phyloP scores from a whole-genome alignment of 2,888 invertebrate genomes.

The Parnassius apollo region DNA sequence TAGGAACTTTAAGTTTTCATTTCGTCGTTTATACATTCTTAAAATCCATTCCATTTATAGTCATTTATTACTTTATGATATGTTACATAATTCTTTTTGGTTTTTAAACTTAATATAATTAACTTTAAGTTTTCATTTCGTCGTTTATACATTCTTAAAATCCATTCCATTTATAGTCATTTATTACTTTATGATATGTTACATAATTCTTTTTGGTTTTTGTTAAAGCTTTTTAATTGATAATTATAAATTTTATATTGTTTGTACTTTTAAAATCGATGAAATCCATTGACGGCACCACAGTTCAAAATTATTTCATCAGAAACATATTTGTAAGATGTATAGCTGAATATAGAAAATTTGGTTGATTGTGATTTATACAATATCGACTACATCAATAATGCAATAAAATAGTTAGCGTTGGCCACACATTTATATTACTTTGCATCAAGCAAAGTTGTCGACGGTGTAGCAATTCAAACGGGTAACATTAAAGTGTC shows the following conservation, averaged over 20 bases:
- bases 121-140: slow-evolving; percentile 8
- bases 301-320: slow-evolving; percentile 52
- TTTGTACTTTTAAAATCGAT: slow-evolving; percentile 20
- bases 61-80: slow-evolving; percentile 29
- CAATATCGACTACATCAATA: slow-evolving; percentile 12
- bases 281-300: slow-evolving; percentile 42
- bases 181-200: slow-evolving; percentile 30
- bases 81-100: slow-evolving; percentile 22
- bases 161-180: slow-evolving; percentile 42
- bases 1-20: slow-evolving; percentile 12
- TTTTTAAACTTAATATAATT: too few species aligned
- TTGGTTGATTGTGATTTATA: slow-evolving; percentile 12
- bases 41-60: slow-evolving; percentile 42
- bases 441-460: neutral
- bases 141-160: slow-evolving; percentile 25
- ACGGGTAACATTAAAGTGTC: slow-evolving; percentile 18
- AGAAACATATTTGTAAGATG: slow-evolving; percentile 32
- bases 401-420: neutral
- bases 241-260: slow-evolving; percentile 22
- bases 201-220: slow-evolving; percentile 18
- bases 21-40: slow-evolving; percentile 23
- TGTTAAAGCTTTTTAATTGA: slow-evolving; percentile 17
- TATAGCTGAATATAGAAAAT: slow-evolving; percentile 30
- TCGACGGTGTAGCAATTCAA: slow-evolving; percentile 15
- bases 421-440: neutral